Base-by-base conservation (phyloP, 64 coral and sea anemone species). In the Catalaphyllia jardinei region DNA sequence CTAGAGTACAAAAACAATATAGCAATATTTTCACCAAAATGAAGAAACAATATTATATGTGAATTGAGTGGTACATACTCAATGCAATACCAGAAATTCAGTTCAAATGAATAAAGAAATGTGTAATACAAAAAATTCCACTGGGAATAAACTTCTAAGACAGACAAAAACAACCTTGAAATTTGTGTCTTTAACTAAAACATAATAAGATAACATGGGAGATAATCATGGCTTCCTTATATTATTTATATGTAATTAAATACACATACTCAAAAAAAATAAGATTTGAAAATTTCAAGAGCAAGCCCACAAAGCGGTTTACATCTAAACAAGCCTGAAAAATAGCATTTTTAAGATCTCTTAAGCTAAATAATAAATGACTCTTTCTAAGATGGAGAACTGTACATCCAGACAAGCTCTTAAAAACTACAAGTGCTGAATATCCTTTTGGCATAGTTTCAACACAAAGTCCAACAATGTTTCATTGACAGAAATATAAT, bases 191-290 rank as follows among this genome's bases (percentile, higher is more conserved):
- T 38, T 49, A 30, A 71, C 81, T 51, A 50, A 18, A 85, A 69
- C 81, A 85, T 71, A 69, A 85, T 42, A 71, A 52, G 81, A 85
- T 71, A 28, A 85, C 31, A 12, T n/a, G 30, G 62, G 54, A 62
- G 59, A 38, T 67, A 67, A 85, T 46, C 19, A 27, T 67, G 12
- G 15, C 51, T 49, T 85, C 67, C 81, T 17, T 71, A 71, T 42
- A 50, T 85, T 71, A 71, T 85, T 50, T 63, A 85, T 28, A 52
- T 67, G 63, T 71, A 39, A 85, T 85, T 85, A 69, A 51, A 85
- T 50, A 85, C 62, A 71, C 15, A 35, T 67, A 24, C 63, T 67
- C 19, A 22, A 27, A 69, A 28, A 38, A 19, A 27, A 83, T 85
- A 3, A 19, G 81, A 85, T 85, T 85, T 71, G 31, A 71, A 71